A percentile compares a stretch with the other conserved stretches of the same genome.
These are phyloP conservation scores for Anguilla japonica DNA, from an alignment of 2,113 vertebrate species.

Conservation along the genomic window DNA sequence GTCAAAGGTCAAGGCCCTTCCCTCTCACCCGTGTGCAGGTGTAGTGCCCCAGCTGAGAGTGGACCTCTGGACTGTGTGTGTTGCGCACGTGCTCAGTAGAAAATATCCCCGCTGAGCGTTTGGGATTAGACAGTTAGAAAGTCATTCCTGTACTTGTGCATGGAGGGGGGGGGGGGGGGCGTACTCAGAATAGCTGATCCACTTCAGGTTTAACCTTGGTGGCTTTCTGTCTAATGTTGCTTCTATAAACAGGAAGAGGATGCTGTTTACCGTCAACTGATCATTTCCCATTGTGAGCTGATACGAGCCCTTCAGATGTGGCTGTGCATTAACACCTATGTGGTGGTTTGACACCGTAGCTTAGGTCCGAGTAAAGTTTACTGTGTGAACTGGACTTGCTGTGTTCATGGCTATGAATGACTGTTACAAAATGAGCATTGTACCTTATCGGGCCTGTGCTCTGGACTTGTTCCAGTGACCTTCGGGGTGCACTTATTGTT, in stretches of 20 bases:
- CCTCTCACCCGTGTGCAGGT: not conserved
- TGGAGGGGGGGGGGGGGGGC: no score
- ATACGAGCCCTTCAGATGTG: not conserved
- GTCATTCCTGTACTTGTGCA: not conserved
- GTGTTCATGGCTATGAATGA: no score
- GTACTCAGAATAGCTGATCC: not conserved
- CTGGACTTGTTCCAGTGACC: no score
- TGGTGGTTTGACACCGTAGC: no score
- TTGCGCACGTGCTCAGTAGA: slow-evolving; percentile 1
- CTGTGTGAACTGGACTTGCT: no score
- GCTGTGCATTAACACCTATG: not conserved
- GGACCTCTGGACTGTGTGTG: slow-evolving; percentile 19
- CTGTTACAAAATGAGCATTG: no score
- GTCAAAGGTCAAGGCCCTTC: slow-evolving; percentile 24
- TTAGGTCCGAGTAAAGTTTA: no score
- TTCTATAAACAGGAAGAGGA: not conserved
- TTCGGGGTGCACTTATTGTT: no score
- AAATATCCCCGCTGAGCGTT: slow-evolving; percentile 3
- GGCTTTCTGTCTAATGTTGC: not conserved
- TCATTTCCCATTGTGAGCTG: not conserved
- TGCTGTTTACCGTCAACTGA: not conserved
- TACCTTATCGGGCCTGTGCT: no score
- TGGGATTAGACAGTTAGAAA: not conserved
- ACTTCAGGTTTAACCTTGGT: slow-evolving; percentile 3
- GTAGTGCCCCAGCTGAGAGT: slow-evolving; percentile 14